Conservation (phyloP, 2,888 invertebrate species). For the Dione vanillae region DNA sequence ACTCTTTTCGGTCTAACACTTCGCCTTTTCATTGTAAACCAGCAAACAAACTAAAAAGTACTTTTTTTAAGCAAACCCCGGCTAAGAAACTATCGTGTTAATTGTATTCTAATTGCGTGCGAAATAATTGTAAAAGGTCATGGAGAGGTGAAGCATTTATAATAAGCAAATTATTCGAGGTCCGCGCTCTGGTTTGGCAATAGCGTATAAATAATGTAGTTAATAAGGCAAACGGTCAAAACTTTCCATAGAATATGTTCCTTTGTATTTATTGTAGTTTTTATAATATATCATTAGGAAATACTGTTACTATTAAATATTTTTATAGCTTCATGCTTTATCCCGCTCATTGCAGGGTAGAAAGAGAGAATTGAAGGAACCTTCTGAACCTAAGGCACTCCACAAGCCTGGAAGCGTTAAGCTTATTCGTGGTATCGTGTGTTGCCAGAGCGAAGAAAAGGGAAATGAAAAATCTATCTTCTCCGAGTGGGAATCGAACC, state of each 20-base stretch:
- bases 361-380: no score
- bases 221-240: neutral
- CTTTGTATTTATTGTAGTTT: neutral
- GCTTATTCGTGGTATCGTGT: no score
- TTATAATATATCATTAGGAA: neutral
- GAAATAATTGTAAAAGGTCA: constrained; percentile 31
- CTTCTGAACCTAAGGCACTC: no score
- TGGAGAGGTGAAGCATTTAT: constrained; percentile 27
- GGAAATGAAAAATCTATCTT: no score
- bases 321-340: no score
- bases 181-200: constrained; percentile 15
- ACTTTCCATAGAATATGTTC: neutral
- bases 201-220: constrained; percentile 8
- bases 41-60: neutral
- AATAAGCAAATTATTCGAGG: constrained; percentile 26
- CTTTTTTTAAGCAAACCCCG: neutral
- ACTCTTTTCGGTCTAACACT: no score
- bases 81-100: neutral
- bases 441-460: no score
- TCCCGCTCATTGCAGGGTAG: no score
- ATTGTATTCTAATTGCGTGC: constrained; percentile 34
- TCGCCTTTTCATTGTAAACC: no score
- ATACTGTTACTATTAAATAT: no score
- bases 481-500: no score
- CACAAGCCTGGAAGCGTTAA: no score